These are phyloP conservation scores for Schizopygopsis malacanthus DNA, from an alignment of 2,797 vertebrate genomes.

Conservation along the genomic window DNA sequence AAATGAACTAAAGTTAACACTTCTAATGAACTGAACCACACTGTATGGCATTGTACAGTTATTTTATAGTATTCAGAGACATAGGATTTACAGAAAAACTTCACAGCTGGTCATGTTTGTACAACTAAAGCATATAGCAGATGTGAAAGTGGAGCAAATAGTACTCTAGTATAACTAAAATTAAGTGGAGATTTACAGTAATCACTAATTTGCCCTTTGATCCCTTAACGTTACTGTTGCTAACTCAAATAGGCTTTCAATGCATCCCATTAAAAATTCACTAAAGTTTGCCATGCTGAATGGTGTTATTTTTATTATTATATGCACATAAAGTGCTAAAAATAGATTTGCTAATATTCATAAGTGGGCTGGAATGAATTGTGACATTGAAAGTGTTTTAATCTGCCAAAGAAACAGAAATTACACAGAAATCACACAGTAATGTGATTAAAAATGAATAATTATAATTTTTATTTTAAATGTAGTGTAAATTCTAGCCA, in stretches of 20 bases:
- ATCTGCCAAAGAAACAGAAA: neutral
- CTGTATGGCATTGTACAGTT: too few species aligned
- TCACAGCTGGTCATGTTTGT: neutral
- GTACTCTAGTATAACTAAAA: neutral
- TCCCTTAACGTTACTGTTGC: neutral
- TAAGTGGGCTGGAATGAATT: neutral
- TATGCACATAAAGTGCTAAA: neutral
- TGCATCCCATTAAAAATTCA: neutral
- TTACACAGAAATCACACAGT: neutral
- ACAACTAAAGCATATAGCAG: neutral
- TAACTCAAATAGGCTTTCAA: neutral
- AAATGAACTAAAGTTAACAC: neutral
- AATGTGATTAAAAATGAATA: neutral
- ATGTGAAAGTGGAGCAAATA: neutral
- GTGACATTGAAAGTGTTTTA: neutral
- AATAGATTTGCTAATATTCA: neutral
- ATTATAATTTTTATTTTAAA: neutral
- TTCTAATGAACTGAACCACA: neutral
- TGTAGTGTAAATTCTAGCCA: too few species aligned
- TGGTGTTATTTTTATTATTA: neutral
- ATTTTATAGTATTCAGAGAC: neutral
- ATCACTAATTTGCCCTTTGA: neutral
- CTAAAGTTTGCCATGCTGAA: neutral
- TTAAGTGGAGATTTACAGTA: neutral
- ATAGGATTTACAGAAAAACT: neutral